phyloP scores from a whole-genome alignment of 92 coral and sea anemone genomes.

The Galaxea fascicularis region DNA sequence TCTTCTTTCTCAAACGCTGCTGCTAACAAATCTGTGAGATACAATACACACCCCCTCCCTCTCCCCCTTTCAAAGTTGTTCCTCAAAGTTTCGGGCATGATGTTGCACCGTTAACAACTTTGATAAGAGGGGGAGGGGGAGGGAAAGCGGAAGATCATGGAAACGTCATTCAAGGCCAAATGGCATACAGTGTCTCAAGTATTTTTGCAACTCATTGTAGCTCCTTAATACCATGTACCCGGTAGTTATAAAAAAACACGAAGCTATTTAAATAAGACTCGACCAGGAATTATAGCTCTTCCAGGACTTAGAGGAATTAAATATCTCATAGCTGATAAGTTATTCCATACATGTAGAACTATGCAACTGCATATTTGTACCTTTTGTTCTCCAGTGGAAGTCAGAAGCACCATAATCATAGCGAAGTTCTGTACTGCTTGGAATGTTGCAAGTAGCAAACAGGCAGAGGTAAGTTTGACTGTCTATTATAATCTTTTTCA shows the following conservation, averaged over 20 bases:
- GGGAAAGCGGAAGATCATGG: too few species aligned
- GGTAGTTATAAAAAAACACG: not conserved
- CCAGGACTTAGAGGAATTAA: constrained; percentile 7
- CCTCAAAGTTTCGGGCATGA: too few species aligned
- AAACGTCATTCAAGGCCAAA: too few species aligned
- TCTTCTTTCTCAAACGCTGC: too few species aligned
- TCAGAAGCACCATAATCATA: constrained; percentile 34
- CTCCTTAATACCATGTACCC: not conserved
- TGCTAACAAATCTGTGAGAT: too few species aligned
- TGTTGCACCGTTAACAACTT: too few species aligned
- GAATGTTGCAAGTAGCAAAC: constrained; percentile 32
- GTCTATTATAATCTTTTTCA: constrained; percentile 25
- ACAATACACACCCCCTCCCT: too few species aligned
- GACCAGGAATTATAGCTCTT: not conserved
- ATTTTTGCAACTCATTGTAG: too few species aligned
- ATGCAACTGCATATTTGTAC: constrained; percentile 32
- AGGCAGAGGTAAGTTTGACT: constrained; percentile 21
- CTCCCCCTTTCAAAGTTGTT: too few species aligned
- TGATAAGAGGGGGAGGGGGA: too few species aligned
- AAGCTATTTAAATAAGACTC: constrained; percentile 17
- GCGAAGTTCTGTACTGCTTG: not conserved
- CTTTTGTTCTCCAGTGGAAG: constrained; percentile 38
- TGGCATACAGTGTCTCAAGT: too few species aligned
- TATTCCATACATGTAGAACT: constrained; percentile 17
- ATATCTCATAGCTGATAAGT: not conserved